Base-by-base conservation (phyloP, 2,888 invertebrate species). In the Stegophylla sp. region DNA sequence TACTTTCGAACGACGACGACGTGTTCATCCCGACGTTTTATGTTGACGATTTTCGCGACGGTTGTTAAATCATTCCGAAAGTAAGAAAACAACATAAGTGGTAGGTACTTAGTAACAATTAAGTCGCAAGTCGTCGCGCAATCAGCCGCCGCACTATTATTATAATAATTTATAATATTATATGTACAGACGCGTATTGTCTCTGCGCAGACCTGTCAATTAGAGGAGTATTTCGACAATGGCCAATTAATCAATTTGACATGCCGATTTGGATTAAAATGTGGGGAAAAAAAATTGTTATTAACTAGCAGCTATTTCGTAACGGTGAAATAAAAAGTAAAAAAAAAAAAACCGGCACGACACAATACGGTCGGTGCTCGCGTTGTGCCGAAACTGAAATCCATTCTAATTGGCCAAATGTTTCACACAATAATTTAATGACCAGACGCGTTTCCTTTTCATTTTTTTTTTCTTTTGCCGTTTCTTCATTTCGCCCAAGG, bases 241-340 rank as follows among this genome's bases (percentile, higher is more conserved):
- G 3, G 53, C 12, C 66, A 76, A 76, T 76, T 76, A 66, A 76
- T 76, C 75, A 76, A 76, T 53, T 66, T 76, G 75, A 76, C 75
- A 66, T 66, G 53, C 53, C n/a, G 64, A 53, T 26, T 75, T 34
- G 43, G 64, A 43, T 43, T 3, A 20, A 53, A 23, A 53, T 26
- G 17, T 43, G 41, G n/a, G n/a, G 26, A 26, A 45, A 74, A 73
- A 74, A 45, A 63, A 73, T 73, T 59, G 12, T 23, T n/a, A 59
- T 28, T 34, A 34, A 34, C 34, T 34, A 34, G n/a, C 45, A 48
- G 61, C 28, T 34, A 34, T 51, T 63, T 34, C 17, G 20, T 48
- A 34, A 63, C 10, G 13, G 20, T 20, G 0, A 13, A 12, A 2
- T 13, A 72, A 74, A 28, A 51, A 74, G 61, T 26, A 5, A 45